These are phyloP conservation scores for Serranochromis macrocephalus DNA, from an alignment of 2,113 vertebrate species.

Conservation along the genomic window DNA sequence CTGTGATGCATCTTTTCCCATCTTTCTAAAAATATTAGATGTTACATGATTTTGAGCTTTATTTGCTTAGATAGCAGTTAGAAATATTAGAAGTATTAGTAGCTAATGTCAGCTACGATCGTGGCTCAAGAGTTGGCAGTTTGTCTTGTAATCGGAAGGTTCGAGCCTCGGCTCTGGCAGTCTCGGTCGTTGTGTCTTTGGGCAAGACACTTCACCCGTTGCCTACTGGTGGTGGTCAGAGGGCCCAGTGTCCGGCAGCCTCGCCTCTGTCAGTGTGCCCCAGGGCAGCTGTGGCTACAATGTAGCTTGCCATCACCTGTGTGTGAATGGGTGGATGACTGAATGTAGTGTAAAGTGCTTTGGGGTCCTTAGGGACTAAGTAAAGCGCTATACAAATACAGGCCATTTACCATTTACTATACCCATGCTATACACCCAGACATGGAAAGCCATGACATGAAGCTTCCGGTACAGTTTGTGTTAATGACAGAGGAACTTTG, in stretches of 20 bases:
- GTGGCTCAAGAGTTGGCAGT: neutral
- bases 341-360: neutral
- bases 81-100: neutral
- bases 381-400: rapidly evolving
- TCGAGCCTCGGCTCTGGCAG: rapidly evolving
- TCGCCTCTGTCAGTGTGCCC: neutral
- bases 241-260: rapidly evolving
- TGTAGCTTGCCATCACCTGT: rapidly evolving
- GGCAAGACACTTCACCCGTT: neutral
- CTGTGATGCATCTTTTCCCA: neutral
- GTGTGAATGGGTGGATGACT: neutral
- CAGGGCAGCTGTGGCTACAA: neutral
- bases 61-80: neutral
- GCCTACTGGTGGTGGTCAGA: neutral
- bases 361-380: neutral
- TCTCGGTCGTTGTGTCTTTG: neutral
- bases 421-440: neutral
- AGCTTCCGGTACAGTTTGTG: neutral
- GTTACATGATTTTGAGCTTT: neutral
- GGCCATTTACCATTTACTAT: neutral
- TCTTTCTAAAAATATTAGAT: neutral
- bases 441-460: neutral
- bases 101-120: neutral
- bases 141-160: neutral
- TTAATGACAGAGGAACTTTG: neutral